phyloP scores from a whole-genome alignment of 2,888 invertebrate genomes.

The Acanthoscelides obtectus region DNA sequence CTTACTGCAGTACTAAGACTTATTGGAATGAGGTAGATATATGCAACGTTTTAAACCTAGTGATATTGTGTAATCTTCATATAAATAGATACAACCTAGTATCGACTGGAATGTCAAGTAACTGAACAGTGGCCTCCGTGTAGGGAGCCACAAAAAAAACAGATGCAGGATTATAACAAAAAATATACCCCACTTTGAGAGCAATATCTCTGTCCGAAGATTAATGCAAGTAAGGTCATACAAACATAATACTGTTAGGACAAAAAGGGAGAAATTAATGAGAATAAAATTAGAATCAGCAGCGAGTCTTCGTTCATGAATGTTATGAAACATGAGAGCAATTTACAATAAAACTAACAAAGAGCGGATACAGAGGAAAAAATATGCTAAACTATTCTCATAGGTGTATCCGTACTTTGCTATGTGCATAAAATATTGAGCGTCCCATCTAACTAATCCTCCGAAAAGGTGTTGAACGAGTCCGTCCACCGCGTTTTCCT shows the following conservation, averaged over 20 bases:
- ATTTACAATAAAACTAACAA: constrained; percentile 52
- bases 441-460: constrained; percentile 92
- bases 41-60: too few species aligned
- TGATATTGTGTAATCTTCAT: neutral
- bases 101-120: constrained; percentile 75
- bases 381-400: constrained; percentile 91
- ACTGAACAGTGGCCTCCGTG: constrained; percentile 83
- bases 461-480: constrained; percentile 58
- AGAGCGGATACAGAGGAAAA: constrained; percentile 83
- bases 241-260: constrained; percentile 65
- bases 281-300: constrained; percentile 58
- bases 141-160: constrained; percentile 94
- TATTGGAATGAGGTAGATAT: constrained; percentile 49
- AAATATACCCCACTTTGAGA: constrained; percentile 74
- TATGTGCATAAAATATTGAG: constrained; percentile 91
- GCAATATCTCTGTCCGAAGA: constrained; percentile 68
- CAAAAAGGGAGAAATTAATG: constrained; percentile 69
- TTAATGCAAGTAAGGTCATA: constrained; percentile 63
- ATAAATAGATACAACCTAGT: constrained; percentile 58
- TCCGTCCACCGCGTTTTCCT: constrained; percentile 50
- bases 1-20: constrained; percentile 67
- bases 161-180: constrained; percentile 91
- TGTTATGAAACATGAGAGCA: constrained; percentile 43
- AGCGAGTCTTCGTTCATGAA: constrained; percentile 57
- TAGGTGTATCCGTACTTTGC: constrained; percentile 90